phyloP scores from a whole-genome alignment of 2,113 vertebrate genomes.

The Chloebia gouldiae region DNA sequence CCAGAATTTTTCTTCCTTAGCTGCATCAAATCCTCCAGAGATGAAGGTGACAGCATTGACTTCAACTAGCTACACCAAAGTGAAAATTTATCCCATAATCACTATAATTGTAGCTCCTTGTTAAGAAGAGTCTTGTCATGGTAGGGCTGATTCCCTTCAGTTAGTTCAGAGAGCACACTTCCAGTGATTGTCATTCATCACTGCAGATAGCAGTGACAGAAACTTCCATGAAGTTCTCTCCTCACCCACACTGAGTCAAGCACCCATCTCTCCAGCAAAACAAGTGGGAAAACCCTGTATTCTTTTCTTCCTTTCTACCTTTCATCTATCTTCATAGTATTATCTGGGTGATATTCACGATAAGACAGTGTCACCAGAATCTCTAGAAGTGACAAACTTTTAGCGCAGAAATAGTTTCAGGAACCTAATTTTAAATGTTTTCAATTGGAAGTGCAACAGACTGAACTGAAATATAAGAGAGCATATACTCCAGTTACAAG shows the following conservation, averaged over 20 bases:
- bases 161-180: background rate
- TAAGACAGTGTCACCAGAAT: background rate
- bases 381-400: background rate
- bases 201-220: rapidly evolving
- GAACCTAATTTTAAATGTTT: background rate
- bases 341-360: background rate
- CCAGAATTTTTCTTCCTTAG: background rate
- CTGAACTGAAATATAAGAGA: background rate
- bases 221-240: background rate
- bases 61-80: background rate
- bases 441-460: background rate
- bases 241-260: background rate
- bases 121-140: background rate
- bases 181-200: background rate
- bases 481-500: background rate
- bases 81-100: background rate
- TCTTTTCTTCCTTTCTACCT: background rate
- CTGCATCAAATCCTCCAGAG: background rate
- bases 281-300: background rate
- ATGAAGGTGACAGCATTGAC: background rate
- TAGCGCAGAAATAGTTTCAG: background rate
- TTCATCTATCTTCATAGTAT: background rate
- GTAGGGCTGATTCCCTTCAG: background rate
- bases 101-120: background rate
- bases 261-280: background rate